Conservation (phyloP, 2,113 vertebrate genomes). For the Formicarius rufipectus region DNA sequence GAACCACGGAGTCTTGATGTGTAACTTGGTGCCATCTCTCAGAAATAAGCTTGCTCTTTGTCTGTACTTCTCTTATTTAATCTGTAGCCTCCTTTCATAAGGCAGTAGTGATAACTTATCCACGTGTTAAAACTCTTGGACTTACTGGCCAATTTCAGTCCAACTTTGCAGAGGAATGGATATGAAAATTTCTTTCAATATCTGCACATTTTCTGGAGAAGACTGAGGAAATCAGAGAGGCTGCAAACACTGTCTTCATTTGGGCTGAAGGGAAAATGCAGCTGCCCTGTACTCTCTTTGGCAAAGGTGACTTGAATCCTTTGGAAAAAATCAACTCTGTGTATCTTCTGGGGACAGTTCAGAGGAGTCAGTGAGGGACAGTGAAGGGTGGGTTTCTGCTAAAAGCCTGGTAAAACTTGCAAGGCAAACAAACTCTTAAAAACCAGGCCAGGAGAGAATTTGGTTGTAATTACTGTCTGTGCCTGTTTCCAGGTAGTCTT, state of each 20-base stretch:
- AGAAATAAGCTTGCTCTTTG: not conserved
- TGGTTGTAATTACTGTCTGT: not conserved
- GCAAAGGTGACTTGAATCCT: not conserved
- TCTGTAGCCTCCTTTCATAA: not conserved
- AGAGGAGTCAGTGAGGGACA: rapidly evolving
- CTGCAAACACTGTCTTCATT: not conserved
- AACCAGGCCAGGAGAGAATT: not conserved
- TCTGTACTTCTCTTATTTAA: not conserved
- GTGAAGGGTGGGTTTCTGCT: not conserved
- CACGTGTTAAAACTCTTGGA: not conserved
- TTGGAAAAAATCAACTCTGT: not conserved
- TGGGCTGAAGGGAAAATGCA: not conserved
- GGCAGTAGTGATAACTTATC: not conserved
- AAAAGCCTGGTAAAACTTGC: not conserved
- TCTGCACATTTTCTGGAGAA: not conserved
- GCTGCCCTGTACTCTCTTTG: not conserved
- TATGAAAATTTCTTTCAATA: not conserved
- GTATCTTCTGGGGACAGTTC: not conserved
- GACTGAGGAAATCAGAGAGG: not conserved
- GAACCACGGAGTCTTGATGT: not conserved
- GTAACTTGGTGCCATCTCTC: not conserved
- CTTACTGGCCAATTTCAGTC: not conserved
- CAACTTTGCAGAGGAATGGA: not conserved
- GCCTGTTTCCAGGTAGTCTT: not conserved
- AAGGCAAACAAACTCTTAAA: not conserved